Evolutionary conservation across 2,888 invertebrate species (phyloP).

Genomic region (Trypoxylon attenuatum): DNA sequence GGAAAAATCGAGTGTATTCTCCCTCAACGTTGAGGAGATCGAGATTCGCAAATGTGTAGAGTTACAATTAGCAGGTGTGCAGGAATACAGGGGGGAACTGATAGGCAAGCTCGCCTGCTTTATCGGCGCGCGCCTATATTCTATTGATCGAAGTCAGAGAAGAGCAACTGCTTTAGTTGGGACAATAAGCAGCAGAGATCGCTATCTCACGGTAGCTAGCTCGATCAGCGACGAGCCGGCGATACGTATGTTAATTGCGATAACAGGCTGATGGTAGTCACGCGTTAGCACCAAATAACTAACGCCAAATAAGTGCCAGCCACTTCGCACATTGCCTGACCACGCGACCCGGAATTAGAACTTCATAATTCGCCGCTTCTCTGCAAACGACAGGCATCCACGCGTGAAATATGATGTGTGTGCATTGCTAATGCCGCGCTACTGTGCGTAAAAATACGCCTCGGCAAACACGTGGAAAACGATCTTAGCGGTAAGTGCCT

Average conservation of each 20-base stretch:
- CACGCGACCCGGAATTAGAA: slow-evolving; percentile 3
- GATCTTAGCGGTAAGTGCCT: not conserved
- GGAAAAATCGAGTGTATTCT: no score
- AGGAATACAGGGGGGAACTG: not conserved
- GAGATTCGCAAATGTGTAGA: no score
- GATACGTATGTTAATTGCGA: slow-evolving; percentile 20
- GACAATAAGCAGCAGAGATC: slow-evolving; percentile 22
- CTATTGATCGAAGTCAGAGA: slow-evolving; percentile 6
- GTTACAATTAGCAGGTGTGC: no score
- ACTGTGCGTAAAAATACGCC: not conserved
- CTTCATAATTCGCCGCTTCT: not conserved
- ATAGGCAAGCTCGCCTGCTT: not conserved
- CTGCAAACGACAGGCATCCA: not conserved
- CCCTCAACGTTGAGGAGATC: no score
- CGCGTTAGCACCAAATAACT: slow-evolving; percentile 10
- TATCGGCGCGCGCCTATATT: slow-evolving; percentile 22
- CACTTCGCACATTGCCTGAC: slow-evolving; percentile 4
- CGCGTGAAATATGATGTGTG: not conserved
- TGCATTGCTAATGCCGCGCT: not conserved
- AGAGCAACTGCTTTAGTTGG: not conserved
- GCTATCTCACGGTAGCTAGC: slow-evolving; percentile 9
- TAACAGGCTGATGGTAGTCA: slow-evolving; percentile 17
- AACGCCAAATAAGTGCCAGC: not conserved
- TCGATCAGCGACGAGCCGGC: slow-evolving; percentile 1
- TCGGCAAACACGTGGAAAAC: not conserved